Conservation (phyloP, 2,888 invertebrate species). For the Drosophila antonietae region DNA sequence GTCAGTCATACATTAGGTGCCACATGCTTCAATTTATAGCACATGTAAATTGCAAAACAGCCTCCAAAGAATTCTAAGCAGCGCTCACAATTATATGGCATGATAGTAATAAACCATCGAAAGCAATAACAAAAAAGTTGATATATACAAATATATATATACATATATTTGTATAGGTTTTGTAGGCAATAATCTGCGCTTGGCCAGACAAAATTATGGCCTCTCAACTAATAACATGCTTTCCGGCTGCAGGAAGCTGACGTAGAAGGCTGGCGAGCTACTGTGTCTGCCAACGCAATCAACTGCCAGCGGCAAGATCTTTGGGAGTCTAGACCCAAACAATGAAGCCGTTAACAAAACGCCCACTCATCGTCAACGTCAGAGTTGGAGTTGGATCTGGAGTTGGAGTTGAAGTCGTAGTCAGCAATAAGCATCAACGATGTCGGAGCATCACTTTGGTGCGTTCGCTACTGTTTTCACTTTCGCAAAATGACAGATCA, state of each 20-base stretch:
- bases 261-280: conserved; percentile 28
- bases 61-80: not conserved
- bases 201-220: conserved; percentile 46
- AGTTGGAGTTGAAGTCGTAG: not conserved
- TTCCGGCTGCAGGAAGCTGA: conserved; percentile 60
- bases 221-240: conserved; percentile 60
- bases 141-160: conserved; percentile 3
- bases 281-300: conserved; percentile 52
- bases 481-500: conserved; percentile 73
- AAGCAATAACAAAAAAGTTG: not conserved
- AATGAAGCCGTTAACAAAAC: conserved; percentile 61
- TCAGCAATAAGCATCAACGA: conserved; percentile 2
- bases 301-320: conserved; percentile 29
- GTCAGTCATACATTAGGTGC: not conserved
- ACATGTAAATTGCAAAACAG: conserved; percentile 20
- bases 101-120: conserved; percentile 58
- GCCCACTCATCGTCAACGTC: conserved; percentile 68
- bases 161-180: conserved; percentile 33
- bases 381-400: not conserved
- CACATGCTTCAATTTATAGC: not conserved
- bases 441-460: conserved; percentile 28
- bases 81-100: conserved; percentile 57
- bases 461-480: conserved; percentile 62
- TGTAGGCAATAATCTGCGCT: conserved; percentile 40
- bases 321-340: conserved; percentile 32